A percentile compares a stretch with the other conserved stretches of the same genome.
Evolutionary conservation across 2,888 invertebrate genomes (phyloP).

Genomic region (Clunio marinus): DNA sequence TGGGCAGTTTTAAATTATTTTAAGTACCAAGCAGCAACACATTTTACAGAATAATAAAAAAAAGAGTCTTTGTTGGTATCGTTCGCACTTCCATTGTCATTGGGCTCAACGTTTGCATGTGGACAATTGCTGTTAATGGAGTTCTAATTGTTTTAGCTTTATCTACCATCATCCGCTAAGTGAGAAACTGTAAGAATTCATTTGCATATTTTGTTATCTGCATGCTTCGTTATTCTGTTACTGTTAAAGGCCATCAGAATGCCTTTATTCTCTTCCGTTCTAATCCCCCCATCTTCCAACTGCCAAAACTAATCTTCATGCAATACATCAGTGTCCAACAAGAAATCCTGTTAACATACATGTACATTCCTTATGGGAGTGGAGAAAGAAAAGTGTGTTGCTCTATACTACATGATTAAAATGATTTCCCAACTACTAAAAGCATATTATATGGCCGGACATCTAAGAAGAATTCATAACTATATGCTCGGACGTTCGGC

Average conservation of each 20-base stretch:
- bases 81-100: background rate
- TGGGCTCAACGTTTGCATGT: background rate
- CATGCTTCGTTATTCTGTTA: background rate
- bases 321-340: background rate
- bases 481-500: background rate
- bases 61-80: background rate
- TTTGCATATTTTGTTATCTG: slow-evolving; percentile 14
- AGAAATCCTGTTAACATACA: slow-evolving; percentile 5
- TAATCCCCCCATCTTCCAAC: background rate
- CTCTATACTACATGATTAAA: slow-evolving; percentile 1
- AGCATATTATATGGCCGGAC: too few species aligned
- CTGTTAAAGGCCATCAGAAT: background rate
- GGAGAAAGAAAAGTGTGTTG: background rate
- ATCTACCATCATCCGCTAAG: background rate
- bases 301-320: background rate
- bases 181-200: slow-evolving; percentile 1
- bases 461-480: background rate
- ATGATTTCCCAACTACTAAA: too few species aligned
- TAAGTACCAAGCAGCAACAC: too few species aligned
- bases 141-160: background rate
- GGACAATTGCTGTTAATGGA: slow-evolving; percentile 4
- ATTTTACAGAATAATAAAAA: too few species aligned
- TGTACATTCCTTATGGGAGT: background rate
- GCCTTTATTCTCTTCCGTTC: background rate
- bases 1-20: slow-evolving; percentile 9